Evolutionary conservation across 2,888 invertebrate genomes (phyloP).

Genomic region (Ashinkailepas kermadecensis): DNA sequence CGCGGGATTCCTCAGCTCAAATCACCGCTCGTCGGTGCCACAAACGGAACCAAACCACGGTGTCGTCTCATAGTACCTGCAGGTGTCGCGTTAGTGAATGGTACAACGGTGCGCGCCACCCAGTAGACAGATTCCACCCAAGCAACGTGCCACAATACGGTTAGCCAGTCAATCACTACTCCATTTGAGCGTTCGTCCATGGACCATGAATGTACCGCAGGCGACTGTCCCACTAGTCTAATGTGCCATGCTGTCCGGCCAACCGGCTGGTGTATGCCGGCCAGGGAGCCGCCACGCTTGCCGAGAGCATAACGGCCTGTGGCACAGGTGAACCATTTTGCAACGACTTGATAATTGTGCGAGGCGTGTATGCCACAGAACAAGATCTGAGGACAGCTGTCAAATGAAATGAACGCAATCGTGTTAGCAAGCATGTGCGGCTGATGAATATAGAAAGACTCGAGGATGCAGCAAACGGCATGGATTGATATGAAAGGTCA

Average conservation of each 20-base stretch:
- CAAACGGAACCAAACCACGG: not conserved
- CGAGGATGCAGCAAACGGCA: too few relatives aligned
- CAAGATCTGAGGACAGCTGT: slow-evolving; percentile 17
- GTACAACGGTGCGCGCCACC: not conserved
- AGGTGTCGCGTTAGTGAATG: not conserved
- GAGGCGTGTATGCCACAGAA: not conserved
- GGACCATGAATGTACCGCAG: not conserved
- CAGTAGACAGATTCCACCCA: not conserved
- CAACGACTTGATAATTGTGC: not conserved
- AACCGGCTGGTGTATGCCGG: not conserved
- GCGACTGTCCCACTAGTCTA: slow-evolving; percentile 8
- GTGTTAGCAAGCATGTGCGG: too few relatives aligned
- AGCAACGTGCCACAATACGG: slow-evolving; percentile 1
- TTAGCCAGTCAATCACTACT: not conserved
- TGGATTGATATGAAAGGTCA: too few relatives aligned
- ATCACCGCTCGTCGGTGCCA: not conserved
- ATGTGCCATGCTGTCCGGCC: slow-evolving; percentile 4
- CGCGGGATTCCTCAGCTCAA: slow-evolving; percentile 4
- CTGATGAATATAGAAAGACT: too few relatives aligned
- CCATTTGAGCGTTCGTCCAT: not conserved
- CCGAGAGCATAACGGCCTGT: not conserved
- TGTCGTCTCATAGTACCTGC: not conserved
- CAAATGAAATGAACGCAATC: not conserved
- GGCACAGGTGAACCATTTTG: not conserved
- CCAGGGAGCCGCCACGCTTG: not conserved